Percentiles rank a stretch among this genome's conserved stretches.
Evolutionary conservation across 2,113 vertebrate species (phyloP).

Genomic region (Daphoenositta chrysoptera): DNA sequence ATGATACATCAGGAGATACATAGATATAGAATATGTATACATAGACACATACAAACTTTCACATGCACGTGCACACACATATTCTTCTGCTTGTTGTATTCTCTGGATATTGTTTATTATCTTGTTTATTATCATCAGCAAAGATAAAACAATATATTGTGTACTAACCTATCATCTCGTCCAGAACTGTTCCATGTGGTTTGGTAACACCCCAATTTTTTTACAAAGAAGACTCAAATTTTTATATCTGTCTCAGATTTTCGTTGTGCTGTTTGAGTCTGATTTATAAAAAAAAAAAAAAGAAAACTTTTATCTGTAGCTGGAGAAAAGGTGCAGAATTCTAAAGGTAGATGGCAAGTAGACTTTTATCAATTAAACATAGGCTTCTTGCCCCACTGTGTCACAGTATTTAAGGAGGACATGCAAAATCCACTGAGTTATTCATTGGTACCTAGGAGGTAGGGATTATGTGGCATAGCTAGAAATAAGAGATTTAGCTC

Average conservation of each 20-base stretch:
- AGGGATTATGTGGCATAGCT: not conserved
- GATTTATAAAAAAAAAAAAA: accelerated
- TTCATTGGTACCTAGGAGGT: not conserved
- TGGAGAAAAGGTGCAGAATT: not conserved
- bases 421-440: not conserved
- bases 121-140: not conserved
- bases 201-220: not conserved
- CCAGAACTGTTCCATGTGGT: not conserved
- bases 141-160: not conserved
- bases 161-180: not conserved
- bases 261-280: not conserved
- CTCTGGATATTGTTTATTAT: not conserved
- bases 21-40: not conserved
- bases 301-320: not conserved
- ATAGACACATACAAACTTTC: not conserved
- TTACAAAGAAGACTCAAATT: not conserved
- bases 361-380: not conserved
- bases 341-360: not conserved
- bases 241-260: not conserved
- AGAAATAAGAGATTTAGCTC: not conserved
- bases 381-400: not conserved
- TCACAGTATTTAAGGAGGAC: not conserved
- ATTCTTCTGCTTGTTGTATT: not conserved
- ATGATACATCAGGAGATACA: not conserved
- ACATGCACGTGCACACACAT: accelerated